A percentile compares a stretch with the other conserved stretches of the same genome.
Conservation (phyloP, 2,888 invertebrate species). For the Cantharis flavilabris region DNA sequence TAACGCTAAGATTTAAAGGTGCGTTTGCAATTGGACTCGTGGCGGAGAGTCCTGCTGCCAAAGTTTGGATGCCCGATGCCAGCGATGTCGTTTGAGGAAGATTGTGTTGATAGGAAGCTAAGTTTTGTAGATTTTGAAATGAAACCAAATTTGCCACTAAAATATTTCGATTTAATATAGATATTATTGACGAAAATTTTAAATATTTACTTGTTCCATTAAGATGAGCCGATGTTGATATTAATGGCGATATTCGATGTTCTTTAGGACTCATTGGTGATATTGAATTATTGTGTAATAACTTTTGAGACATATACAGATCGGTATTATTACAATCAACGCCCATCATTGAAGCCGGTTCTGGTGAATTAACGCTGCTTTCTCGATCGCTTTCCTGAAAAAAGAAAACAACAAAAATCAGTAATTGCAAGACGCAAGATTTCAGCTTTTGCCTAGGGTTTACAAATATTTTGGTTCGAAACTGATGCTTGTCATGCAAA, state of each 20-base stretch:
- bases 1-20: conserved; percentile 82
- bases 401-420: conserved; percentile 13
- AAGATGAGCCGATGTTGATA: conserved; percentile 62
- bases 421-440: background rate
- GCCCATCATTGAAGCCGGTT: conserved; percentile 57
- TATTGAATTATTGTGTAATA: conserved; percentile 35
- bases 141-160: conserved; percentile 75
- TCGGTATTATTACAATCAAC: conserved; percentile 52
- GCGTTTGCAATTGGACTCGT: conserved; percentile 71
- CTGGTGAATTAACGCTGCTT: conserved; percentile 68
- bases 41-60: conserved; percentile 57
- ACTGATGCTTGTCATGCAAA: background rate
- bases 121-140: conserved; percentile 78
- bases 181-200: background rate
- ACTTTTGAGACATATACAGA: conserved; percentile 46
- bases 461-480: background rate
- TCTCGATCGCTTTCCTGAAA: conserved; percentile 68
- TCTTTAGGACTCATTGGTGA: conserved; percentile 38
- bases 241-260: conserved; percentile 50
- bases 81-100: conserved; percentile 64
- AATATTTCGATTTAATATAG: background rate
- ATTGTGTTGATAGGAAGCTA: conserved; percentile 72
- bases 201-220: conserved; percentile 68
- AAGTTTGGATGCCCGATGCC: conserved; percentile 68
- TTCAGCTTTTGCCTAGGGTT: background rate